These are phyloP conservation scores for Spatulosminthurus flaviceps DNA, from an alignment of 2,888 invertebrate species.

Conservation along the genomic window DNA sequence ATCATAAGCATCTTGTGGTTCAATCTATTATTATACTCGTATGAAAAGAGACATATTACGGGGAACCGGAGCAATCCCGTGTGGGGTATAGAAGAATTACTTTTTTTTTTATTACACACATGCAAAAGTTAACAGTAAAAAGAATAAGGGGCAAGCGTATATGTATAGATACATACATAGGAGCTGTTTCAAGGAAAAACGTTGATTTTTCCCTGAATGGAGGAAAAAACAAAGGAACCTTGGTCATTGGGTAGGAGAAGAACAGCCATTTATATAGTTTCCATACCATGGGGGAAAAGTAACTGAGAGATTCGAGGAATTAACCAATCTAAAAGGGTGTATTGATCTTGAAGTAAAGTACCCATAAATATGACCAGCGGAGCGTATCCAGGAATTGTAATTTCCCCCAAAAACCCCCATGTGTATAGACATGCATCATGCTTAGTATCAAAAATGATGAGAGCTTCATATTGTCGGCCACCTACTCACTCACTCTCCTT, in stretches of 20 bases:
- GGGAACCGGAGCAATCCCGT: too few species aligned
- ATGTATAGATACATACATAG: too few species aligned
- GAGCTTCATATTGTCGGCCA: constrained; percentile 3
- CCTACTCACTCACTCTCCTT: background rate
- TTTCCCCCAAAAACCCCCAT: background rate
- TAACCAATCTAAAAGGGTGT: background rate
- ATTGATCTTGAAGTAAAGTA: too few species aligned
- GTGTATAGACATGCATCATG: background rate
- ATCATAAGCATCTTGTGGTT: too few species aligned
- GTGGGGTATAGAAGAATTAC: background rate
- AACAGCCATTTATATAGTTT: background rate
- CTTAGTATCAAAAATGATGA: background rate
- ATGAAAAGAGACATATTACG: too few species aligned
- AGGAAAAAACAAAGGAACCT: background rate
- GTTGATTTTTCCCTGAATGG: background rate
- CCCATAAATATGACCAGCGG: background rate
- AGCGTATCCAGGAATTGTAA: background rate
- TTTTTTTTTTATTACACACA: background rate
- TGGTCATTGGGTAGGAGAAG: background rate
- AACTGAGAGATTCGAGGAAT: background rate
- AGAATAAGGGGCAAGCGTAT: too few species aligned
- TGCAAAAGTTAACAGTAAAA: too few species aligned
- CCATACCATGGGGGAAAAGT: background rate
- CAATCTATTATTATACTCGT: too few species aligned
- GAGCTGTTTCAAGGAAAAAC: background rate